phyloP scores from a whole-genome alignment of 2,888 invertebrate genomes.

The Epinotia ramella region DNA sequence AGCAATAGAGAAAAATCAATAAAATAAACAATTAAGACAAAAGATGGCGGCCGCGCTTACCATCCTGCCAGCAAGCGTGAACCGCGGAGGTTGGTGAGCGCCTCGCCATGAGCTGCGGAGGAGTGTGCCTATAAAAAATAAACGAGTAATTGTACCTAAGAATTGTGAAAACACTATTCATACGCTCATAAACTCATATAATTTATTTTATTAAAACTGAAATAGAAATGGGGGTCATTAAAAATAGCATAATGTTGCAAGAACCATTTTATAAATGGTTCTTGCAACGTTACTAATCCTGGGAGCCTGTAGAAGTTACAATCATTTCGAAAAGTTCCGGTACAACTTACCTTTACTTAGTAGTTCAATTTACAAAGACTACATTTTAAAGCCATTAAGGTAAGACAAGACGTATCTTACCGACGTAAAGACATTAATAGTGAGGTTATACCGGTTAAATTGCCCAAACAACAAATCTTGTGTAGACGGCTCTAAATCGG shows the following conservation, averaged over 20 bases:
- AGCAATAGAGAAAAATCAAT: no score
- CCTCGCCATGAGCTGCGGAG: no score
- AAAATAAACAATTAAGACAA: no score
- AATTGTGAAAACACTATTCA: not conserved
- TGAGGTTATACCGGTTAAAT: constrained; percentile 48
- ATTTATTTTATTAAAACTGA: no score
- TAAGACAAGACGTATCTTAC: constrained; percentile 33
- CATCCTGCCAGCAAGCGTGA: no score
- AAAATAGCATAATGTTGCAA: not conserved
- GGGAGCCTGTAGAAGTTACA: not conserved
- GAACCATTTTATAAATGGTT: not conserved
- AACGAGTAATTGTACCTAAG: no score
- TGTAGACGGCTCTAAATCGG: constrained; percentile 63
- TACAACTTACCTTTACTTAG: constrained; percentile 11
- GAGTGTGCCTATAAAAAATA: no score
- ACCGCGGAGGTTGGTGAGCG: no score
- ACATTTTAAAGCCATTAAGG: constrained; percentile 31
- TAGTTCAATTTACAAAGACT: constrained; percentile 20
- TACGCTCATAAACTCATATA: no score
- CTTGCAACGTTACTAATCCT: no score
- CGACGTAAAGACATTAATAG: constrained; percentile 37
- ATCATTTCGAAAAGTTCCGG: constrained; percentile 11
- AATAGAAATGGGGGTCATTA: not conserved
- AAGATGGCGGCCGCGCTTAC: no score
- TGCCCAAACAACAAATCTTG: constrained; percentile 60